phyloP scores from a whole-genome alignment of 2,797 vertebrate species.

The Macropodus opercularis region DNA sequence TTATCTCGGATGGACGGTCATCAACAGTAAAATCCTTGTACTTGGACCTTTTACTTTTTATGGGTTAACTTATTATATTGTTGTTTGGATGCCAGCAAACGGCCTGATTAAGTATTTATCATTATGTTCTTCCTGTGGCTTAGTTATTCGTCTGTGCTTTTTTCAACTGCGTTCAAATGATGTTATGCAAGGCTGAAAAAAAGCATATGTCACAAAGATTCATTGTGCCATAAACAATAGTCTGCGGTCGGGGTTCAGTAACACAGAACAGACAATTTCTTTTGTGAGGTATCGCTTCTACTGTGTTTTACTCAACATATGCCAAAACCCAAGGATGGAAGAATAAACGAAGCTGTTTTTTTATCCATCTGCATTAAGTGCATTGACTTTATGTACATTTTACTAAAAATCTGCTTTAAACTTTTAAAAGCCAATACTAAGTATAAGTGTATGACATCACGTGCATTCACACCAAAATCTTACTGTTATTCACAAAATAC shows the following conservation, averaged over 20 bases:
- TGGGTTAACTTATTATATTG: slow-evolving; percentile 20
- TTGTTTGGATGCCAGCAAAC: slow-evolving; percentile 47
- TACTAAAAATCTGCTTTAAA: slow-evolving; percentile 49
- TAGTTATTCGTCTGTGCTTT: slow-evolving; percentile 18
- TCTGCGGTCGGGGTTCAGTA: background rate
- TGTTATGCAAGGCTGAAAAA: slow-evolving; percentile 21
- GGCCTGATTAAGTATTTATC: slow-evolving; percentile 23
- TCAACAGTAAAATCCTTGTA: no score
- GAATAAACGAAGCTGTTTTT: slow-evolving; percentile 25
- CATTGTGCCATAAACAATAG: background rate
- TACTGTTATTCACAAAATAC: slow-evolving; percentile 28
- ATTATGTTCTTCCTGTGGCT: slow-evolving; percentile 27
- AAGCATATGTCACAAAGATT: slow-evolving; percentile 8
- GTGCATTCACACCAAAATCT: slow-evolving; percentile 37
- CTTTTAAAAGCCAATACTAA: slow-evolving; percentile 53
- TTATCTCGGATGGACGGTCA: slow-evolving; percentile 52
- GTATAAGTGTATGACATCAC: slow-evolving; percentile 45
- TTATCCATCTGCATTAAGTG: slow-evolving; percentile 32
- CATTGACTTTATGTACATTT: slow-evolving; percentile 33
- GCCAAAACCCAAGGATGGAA: slow-evolving; percentile 42
- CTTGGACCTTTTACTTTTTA: slow-evolving; percentile 40
- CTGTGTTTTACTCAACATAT: slow-evolving; percentile 40
- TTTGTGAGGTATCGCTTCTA: slow-evolving; percentile 39
- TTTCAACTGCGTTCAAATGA: slow-evolving; percentile 19
- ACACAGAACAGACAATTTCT: background rate